Base-by-base conservation (phyloP, 2,888 invertebrate genomes). In the Camptogramma bilineatum region DNA sequence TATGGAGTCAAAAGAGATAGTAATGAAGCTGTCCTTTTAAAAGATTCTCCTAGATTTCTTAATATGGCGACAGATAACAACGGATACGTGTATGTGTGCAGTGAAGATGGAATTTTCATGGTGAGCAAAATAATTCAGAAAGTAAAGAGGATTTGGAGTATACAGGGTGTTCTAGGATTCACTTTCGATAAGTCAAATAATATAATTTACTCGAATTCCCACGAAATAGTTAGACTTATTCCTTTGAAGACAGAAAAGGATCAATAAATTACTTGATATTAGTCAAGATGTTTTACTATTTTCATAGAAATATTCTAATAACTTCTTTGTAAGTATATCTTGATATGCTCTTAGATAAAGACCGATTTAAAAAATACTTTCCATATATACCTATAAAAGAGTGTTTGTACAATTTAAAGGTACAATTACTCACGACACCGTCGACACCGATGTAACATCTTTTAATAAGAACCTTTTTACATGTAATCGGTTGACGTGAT, bases 171-270 rank as follows among this genome's bases (percentile, higher is more conserved):
- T 0, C 61, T 90, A 8, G 88, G 87, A 1, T 71, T 91, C 50
- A 75, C 88, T 0, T 91, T 91, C 63, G 91, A 91, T 69, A 83
- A 68, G 16, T 61, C 73, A 4, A 90, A 91, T 61, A 78, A 88
- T 69, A 71, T 91, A 0, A 87, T 91, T 34, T 91, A 91, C 78
- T 87, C 91, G 0, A 84, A 89, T 74, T 88, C 89, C 0, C 88
- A 84, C 18, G 87, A 90, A 46, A 71, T 91, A 9, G 73, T 85
- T 0, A 79, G 87, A 46, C 68, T 91, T 1, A 60, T 83, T 2
- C 81, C 84, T 0, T 69, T 84, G 5, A 54, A 60, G 7, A n/a
- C 24, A 21, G 31, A 50, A 39, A 2, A 24, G 1, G 52, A 46
- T 31, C 1, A 21, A 4, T 50, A 52, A 52, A 18, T 10, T 9